Percentiles rank a stretch among this genome's conserved stretches.
These are phyloP conservation scores for Microctonus brassicae DNA, from an alignment of 2,888 invertebrate genomes.

Conservation along the genomic window DNA sequence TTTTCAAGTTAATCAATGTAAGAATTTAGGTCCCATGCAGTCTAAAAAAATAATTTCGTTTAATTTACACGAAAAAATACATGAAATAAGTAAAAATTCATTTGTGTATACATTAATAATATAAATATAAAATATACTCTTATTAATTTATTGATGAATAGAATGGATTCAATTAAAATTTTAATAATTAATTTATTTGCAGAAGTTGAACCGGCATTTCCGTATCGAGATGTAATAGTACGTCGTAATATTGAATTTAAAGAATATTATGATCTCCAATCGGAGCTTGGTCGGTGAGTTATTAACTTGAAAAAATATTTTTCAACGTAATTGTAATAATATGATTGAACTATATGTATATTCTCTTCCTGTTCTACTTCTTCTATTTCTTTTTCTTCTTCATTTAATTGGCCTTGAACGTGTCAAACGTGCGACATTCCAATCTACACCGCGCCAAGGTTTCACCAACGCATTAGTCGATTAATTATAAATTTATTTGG, in stretches of 20 bases:
- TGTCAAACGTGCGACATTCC: not conserved
- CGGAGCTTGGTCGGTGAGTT: constrained; percentile 92
- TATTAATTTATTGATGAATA: not conserved
- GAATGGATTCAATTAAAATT: not conserved
- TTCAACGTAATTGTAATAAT: not conserved
- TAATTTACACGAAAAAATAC: no score
- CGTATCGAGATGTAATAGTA: constrained; percentile 87
- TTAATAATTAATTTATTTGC: constrained; percentile 63
- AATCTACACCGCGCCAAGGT: constrained; percentile 46
- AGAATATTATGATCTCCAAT: constrained; percentile 86
- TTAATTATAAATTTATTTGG: constrained; percentile 54
- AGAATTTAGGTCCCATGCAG: no score
- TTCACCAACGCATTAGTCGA: constrained; percentile 43
- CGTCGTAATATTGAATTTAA: constrained; percentile 88
- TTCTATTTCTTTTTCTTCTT: not conserved
- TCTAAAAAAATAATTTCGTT: no score
- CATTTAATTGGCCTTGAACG: not conserved
- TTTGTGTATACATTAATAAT: no score
- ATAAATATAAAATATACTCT: not conserved
- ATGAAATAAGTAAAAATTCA: no score
- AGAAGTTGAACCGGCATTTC: constrained; percentile 92
- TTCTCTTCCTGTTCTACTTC: not conserved
- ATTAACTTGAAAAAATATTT: not conserved
- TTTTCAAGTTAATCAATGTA: not conserved
- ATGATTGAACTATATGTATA: not conserved